Percentiles rank a stretch among this genome's conserved stretches.
Evolutionary conservation across 2,113 vertebrate species (phyloP).

Genomic region (Tachysurus vachellii): DNA sequence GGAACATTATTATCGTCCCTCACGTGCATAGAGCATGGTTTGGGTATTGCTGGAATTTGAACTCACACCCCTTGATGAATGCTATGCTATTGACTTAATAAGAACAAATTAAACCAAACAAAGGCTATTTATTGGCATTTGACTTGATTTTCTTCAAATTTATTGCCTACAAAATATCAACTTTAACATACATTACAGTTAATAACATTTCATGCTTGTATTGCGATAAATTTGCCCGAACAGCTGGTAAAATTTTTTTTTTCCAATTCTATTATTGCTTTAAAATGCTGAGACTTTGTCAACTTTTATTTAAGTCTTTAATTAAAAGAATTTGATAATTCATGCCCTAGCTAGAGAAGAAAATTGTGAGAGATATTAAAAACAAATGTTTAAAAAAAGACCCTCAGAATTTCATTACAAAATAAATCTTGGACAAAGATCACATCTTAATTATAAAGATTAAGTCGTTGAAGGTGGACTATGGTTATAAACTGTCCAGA

Average conservation of each 20-base stretch:
- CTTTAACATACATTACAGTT: not conserved
- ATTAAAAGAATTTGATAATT: not conserved
- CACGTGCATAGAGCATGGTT: not conserved
- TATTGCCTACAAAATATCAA: not conserved
- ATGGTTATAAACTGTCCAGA: not conserved
- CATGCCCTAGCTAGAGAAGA: too few species aligned
- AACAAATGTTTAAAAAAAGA: not conserved
- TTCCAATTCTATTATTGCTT: not conserved
- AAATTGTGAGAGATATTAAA: not conserved
- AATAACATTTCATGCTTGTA: not conserved
- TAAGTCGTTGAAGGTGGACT: not conserved
- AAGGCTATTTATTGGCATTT: not conserved
- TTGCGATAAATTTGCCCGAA: not conserved
- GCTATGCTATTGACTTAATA: not conserved
- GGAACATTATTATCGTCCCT: not conserved
- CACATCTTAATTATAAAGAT: not conserved
- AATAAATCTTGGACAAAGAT: not conserved
- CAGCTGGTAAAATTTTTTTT: not conserved
- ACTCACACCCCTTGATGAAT: fast-evolving
- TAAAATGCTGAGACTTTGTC: not conserved
- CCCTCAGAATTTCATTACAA: not conserved
- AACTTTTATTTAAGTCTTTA: not conserved
- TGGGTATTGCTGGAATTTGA: not conserved
- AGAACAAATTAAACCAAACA: not conserved
- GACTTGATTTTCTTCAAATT: not conserved